phyloP scores from a whole-genome alignment of 2,113 vertebrate genomes.

The Romanogobio albipinnatus region DNA sequence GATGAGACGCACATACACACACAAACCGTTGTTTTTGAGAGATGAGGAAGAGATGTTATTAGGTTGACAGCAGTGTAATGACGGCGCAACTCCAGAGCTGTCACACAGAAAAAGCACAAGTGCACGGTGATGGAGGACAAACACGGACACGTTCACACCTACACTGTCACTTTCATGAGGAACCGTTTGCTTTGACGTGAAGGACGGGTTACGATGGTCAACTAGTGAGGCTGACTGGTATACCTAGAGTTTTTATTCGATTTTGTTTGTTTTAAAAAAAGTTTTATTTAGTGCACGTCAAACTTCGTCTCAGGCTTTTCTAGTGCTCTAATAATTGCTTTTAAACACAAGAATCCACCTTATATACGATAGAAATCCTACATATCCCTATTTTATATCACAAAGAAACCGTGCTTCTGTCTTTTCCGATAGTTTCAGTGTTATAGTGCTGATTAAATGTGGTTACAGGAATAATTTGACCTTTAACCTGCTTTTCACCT shows the following conservation, averaged over 20 bases:
- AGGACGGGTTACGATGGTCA: constrained; percentile 65
- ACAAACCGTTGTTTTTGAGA: constrained; percentile 42
- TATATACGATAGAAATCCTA: background rate
- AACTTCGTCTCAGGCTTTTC: background rate
- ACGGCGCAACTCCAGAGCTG: constrained; percentile 49
- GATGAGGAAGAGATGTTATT: constrained; percentile 50
- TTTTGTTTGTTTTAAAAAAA: background rate
- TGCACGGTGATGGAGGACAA: constrained; percentile 29
- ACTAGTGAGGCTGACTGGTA: constrained; percentile 68
- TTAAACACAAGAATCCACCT: background rate
- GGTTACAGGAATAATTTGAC: constrained; percentile 75
- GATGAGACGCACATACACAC: constrained; percentile 41
- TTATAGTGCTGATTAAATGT: constrained; percentile 75
- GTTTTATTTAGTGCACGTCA: background rate
- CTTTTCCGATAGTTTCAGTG: constrained; percentile 52
- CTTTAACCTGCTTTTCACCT: constrained; percentile 65
- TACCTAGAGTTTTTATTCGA: background rate
- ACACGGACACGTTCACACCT: constrained; percentile 46
- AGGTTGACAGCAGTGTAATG: constrained; percentile 45
- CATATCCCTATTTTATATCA: background rate
- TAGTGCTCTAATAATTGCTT: background rate
- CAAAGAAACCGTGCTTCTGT: constrained; percentile 8
- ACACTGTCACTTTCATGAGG: constrained; percentile 53
- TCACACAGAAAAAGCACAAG: constrained; percentile 44
- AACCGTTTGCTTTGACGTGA: constrained; percentile 60